A percentile compares a stretch with the other conserved stretches of the same genome.
Evolutionary conservation across 2,113 vertebrate genomes (phyloP).

Genomic region (Podarcis raffonei): DNA sequence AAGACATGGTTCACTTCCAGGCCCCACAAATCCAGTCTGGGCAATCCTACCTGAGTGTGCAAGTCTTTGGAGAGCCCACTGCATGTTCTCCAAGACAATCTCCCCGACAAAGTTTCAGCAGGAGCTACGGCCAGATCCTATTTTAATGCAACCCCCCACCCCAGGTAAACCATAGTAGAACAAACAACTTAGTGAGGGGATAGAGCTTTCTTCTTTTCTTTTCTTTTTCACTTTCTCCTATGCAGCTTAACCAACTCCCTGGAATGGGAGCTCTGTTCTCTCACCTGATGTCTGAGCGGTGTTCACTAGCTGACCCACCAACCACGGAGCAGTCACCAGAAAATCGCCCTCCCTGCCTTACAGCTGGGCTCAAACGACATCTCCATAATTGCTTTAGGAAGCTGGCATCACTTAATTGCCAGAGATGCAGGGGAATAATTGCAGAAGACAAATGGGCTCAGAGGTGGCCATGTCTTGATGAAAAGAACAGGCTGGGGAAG

Average conservation of each 20-base stretch:
- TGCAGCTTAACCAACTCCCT: not conserved
- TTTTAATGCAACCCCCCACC: not conserved
- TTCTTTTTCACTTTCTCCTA: not conserved
- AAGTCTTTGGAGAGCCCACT: not conserved
- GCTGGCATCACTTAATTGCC: constrained; percentile 9
- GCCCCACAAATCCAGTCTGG: not conserved
- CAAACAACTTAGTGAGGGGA: not conserved
- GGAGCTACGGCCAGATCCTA: not conserved
- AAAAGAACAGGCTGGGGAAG: constrained; percentile 2
- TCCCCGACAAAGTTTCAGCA: not conserved
- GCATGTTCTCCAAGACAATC: not conserved
- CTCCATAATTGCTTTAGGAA: constrained; percentile 17
- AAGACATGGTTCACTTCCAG: not conserved
- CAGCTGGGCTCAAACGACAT: not conserved
- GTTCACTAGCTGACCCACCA: constrained; percentile 3
- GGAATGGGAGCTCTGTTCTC: not conserved
- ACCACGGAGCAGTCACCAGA: not conserved
- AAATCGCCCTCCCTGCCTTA: not conserved
- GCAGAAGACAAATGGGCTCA: not conserved
- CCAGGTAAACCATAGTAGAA: not conserved
- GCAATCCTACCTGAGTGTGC: no score
- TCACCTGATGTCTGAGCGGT: not conserved
- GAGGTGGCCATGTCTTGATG: not conserved
- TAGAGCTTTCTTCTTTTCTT: not conserved
- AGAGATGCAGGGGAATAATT: not conserved